These are phyloP conservation scores for Falcaria lacertinaria DNA, from an alignment of 2,888 invertebrate species.

Conservation along the genomic window DNA sequence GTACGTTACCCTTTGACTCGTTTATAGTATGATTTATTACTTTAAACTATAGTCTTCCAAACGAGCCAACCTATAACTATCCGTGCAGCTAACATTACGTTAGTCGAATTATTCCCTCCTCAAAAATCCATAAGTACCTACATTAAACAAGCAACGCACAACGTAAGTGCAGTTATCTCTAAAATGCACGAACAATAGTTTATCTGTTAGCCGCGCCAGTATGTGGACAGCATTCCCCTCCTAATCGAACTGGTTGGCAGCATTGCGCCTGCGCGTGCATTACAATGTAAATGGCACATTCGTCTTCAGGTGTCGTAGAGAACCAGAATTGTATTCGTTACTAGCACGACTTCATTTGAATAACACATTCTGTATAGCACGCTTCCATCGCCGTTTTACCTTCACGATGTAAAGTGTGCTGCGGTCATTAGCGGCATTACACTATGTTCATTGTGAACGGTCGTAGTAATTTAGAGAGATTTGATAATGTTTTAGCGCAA, in stretches of 20 bases:
- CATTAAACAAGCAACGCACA: neutral
- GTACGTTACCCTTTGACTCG: too few species aligned
- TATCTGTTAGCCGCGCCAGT: conserved; percentile 16
- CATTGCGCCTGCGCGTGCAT: conserved; percentile 63
- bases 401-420: conserved; percentile 6
- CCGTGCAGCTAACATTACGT: too few species aligned
- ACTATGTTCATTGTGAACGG: conserved; percentile 18
- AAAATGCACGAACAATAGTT: conserved; percentile 16
- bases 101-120: too few species aligned
- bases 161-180: conserved; percentile 6
- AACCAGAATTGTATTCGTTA: conserved; percentile 52
- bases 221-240: conserved; percentile 68
- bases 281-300: conserved; percentile 76
- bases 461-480: conserved; percentile 30
- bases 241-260: conserved; percentile 70
- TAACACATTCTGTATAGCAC: conserved; percentile 37
- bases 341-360: conserved; percentile 37
- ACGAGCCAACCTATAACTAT: too few species aligned
- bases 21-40: too few species aligned
- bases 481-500: conserved; percentile 43
- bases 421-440: conserved; percentile 25
- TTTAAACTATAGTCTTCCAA: too few species aligned
- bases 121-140: neutral
- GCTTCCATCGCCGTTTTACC: conserved; percentile 40
- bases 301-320: conserved; percentile 68